Evolutionary conservation across 2,888 invertebrate genomes (phyloP).

Genomic region (Ectropis crepuscularia): DNA sequence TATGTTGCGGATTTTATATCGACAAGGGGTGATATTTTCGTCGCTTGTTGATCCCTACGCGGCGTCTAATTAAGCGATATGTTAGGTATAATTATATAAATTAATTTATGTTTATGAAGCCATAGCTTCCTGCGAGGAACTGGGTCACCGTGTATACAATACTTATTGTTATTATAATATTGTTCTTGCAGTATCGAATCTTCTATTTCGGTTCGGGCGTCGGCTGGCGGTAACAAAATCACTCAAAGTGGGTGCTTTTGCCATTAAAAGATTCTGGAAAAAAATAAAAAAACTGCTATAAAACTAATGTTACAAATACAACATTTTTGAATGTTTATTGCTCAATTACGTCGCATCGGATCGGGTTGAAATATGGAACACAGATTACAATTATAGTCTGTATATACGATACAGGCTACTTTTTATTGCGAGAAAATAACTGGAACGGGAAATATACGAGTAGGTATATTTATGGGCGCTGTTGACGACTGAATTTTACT

Average conservation of each 20-base stretch:
- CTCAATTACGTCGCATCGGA: too few relatives aligned
- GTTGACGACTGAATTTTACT: too few relatives aligned
- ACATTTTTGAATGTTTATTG: too few relatives aligned
- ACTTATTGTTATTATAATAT: slow-evolving; percentile 12
- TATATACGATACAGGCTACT: too few relatives aligned
- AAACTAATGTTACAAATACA: too few relatives aligned
- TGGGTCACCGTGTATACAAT: slow-evolving; percentile 34
- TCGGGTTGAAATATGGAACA: too few relatives aligned
- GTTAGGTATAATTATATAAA: slow-evolving; percentile 30
- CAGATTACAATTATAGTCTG: too few relatives aligned
- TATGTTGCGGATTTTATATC: not conserved
- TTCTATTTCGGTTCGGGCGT: not conserved
- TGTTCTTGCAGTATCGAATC: slow-evolving; percentile 2
- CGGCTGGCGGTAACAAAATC: not conserved
- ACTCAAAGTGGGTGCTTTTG: not conserved
- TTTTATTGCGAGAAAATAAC: too few relatives aligned
- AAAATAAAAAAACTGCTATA: too few relatives aligned
- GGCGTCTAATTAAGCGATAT: slow-evolving; percentile 21
- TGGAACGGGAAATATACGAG: too few relatives aligned
- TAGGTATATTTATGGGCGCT: too few relatives aligned
- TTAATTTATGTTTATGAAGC: slow-evolving; percentile 35
- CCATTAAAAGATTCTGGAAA: too few relatives aligned
- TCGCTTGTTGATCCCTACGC: slow-evolving; percentile 10
- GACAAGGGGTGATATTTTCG: slow-evolving; percentile 8
- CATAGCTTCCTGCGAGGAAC: slow-evolving; percentile 33